phyloP scores from a whole-genome alignment of 2,888 invertebrate species.

The Colletes collaris region DNA sequence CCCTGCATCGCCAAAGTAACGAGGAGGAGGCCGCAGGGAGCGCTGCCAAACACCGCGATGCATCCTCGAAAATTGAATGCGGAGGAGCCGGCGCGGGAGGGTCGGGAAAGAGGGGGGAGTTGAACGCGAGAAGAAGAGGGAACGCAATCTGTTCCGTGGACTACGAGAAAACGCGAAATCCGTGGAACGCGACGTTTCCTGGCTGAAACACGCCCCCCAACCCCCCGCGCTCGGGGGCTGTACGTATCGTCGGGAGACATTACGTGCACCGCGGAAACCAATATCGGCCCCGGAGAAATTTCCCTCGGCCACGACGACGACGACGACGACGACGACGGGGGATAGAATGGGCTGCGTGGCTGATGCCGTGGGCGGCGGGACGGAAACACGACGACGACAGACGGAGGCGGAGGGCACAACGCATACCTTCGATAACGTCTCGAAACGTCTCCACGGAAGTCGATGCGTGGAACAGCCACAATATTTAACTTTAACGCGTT shows the following conservation, averaged over 20 bases:
- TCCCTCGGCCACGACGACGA: slow-evolving; percentile 33
- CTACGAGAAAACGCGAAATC: slow-evolving; percentile 61
- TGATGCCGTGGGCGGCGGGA: no score
- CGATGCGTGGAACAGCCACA: no score
- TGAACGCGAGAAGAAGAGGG: neutral
- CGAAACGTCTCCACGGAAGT: slow-evolving; percentile 12
- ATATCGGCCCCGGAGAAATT: slow-evolving; percentile 69
- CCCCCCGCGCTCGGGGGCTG: slow-evolving; percentile 6
- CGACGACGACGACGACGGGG: neutral
- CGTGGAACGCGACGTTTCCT: slow-evolving; percentile 59
- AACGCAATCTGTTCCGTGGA: slow-evolving; percentile 69
- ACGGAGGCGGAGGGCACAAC: neutral
- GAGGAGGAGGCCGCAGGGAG: slow-evolving; percentile 49
- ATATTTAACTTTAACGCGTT: no score
- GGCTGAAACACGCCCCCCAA: slow-evolving; percentile 29
- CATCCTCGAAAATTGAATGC: slow-evolving; percentile 62
- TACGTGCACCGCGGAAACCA: slow-evolving; percentile 68
- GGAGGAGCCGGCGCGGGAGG: neutral
- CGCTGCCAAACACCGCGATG: slow-evolving; percentile 57
- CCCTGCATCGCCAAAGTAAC: slow-evolving; percentile 52
- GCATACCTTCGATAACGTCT: slow-evolving; percentile 63
- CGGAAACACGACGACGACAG: slow-evolving; percentile 3
- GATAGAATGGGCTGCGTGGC: no score
- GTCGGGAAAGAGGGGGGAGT: neutral
- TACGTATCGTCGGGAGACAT: slow-evolving; percentile 64